Base-by-base conservation (phyloP, 2,113 vertebrate species). In the Gymnocephalus cernua region DNA sequence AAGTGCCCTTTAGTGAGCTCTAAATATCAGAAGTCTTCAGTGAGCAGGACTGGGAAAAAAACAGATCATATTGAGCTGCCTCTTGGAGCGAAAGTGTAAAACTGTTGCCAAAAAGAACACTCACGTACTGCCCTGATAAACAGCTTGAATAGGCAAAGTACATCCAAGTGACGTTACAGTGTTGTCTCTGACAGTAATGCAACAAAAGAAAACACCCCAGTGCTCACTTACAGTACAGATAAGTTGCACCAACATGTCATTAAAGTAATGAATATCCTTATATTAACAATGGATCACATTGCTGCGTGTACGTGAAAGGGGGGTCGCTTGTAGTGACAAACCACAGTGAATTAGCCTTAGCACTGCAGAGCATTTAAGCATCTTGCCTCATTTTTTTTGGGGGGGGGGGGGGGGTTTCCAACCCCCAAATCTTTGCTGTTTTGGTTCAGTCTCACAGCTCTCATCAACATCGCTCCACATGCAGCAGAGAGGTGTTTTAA, bases 41-140 rank as follows among this genome's bases (percentile, higher is more conserved):
- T 35, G 54, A 59, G 14, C 8, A 47, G 50, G 18, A 59, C 29
- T 25, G 23, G 13, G 50, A 48, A 19, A 61, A 10, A 57, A 70
- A 59, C 15, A 27, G 58, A 18, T 68, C 15, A 25, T 11, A n/a
- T 19, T 27, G 27, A 29, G 54, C 19, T 5, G 10, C 16, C 67
- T 10, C 13, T 48, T 51, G 4, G 45, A 41, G 74, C 50, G 47
- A 18, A 72, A 27, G 54, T 59, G 29, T 35, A 29, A 54, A 38
- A 54, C 8, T 41, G 57, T 57, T 48, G 29, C 59, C 41, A 18
- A 64, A 70, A 74, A 58, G 18, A 67, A 44, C 7, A 16, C n/a
- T 35, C 64, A 69, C 27, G 7, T 27, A 35, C 48, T 35, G 7
- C 48, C 21, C 83, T 23, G 67, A 64, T 74, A 69, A 77, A 63